Evolutionary conservation across 2,113 vertebrate genomes (phyloP).

Genomic region (Neolamprologus hecqui): DNA sequence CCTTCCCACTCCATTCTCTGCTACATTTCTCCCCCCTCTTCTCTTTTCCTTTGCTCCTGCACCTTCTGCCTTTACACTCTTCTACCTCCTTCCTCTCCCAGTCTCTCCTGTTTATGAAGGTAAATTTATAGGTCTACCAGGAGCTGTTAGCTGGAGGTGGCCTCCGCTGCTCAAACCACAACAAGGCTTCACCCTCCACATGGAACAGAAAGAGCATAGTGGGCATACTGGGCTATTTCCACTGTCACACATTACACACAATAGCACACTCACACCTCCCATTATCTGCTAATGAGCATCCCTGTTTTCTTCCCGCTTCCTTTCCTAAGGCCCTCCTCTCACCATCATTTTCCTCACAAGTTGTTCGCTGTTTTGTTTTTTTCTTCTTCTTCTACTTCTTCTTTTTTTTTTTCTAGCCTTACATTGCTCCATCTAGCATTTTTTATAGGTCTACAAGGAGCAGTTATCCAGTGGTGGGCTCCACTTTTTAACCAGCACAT

Average conservation of each 20-base stretch:
- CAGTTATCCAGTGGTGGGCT: conserved; percentile 58
- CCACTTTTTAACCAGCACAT: conserved; percentile 58
- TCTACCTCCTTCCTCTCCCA: conserved; percentile 36
- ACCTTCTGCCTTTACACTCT: conserved; percentile 6
- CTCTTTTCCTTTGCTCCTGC: not conserved
- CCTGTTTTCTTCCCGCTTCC: conserved; percentile 10
- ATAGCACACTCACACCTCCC: conserved; percentile 43
- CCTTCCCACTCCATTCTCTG: not conserved
- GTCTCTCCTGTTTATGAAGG: conserved; percentile 72
- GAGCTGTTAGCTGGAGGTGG: conserved; percentile 69
- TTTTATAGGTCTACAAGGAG: conserved; percentile 72
- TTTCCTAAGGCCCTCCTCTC: not conserved
- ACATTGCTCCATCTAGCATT: conserved; percentile 55
- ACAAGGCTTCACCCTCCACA: conserved; percentile 55
- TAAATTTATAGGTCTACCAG: conserved; percentile 73
- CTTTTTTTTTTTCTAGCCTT: not conserved
- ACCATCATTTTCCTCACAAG: conserved; percentile 25
- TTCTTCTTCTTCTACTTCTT: not conserved
- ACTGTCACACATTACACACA: conserved; percentile 31
- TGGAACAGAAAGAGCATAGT: conserved; percentile 35
- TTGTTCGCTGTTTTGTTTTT: not conserved
- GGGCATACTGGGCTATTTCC: conserved; percentile 43
- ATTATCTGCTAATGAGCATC: conserved; percentile 58
- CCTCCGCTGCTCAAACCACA: conserved; percentile 64
- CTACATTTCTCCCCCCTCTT: not conserved